Percentiles rank a stretch among this genome's conserved stretches.
phyloP scores from a whole-genome alignment of 2,888 invertebrate genomes.

The Petrolisthes manimaculis region DNA sequence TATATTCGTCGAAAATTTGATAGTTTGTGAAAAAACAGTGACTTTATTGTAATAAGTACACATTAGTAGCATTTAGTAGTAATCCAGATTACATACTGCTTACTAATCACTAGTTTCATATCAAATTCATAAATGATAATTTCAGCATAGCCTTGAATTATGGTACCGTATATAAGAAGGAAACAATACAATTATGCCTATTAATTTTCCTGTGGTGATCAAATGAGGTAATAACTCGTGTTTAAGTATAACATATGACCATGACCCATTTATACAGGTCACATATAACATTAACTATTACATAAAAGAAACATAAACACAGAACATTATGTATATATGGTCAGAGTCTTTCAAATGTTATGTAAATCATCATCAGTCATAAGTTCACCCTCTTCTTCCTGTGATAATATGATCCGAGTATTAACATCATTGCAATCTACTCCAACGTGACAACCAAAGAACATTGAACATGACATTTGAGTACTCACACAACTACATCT shows the following conservation, averaged over 20 bases:
- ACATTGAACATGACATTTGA: constrained; percentile 36
- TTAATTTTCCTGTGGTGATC: too few relatives aligned
- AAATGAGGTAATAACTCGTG: neutral
- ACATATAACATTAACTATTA: neutral
- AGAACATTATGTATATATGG: neutral
- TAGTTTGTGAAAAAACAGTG: neutral
- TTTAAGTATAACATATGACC: neutral
- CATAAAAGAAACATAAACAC: neutral
- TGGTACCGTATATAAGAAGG: too few relatives aligned
- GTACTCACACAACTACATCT: constrained; percentile 22
- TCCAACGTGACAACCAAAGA: constrained; percentile 33
- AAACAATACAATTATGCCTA: too few relatives aligned
- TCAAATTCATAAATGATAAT: too few relatives aligned
- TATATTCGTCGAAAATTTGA: neutral
- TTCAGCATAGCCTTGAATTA: too few relatives aligned
- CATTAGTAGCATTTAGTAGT: neutral
- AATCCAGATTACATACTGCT: neutral
- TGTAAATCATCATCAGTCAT: neutral
- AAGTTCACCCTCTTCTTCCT: neutral
- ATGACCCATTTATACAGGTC: neutral
- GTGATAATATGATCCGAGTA: constrained; percentile 19
- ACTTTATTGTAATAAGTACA: neutral
- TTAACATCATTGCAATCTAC: constrained; percentile 21
- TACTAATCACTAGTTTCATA: neutral
- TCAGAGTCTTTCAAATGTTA: neutral